phyloP scores from a whole-genome alignment of 1,140 invertebrate species.

The Phenacoccus solenopsis region DNA sequence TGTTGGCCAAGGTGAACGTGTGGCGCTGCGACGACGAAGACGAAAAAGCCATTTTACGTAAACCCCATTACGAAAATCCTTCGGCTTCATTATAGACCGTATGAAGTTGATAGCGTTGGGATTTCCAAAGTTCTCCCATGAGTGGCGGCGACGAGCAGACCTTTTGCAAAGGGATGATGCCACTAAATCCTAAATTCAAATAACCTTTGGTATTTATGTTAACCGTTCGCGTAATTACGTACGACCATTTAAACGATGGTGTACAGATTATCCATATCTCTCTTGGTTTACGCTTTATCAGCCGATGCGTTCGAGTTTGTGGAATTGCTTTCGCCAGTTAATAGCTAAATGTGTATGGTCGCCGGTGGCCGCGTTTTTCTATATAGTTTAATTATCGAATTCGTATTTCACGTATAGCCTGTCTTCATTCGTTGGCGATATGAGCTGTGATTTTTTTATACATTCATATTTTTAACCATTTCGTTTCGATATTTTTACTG shows the following conservation, averaged over 20 bases:
- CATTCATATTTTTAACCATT: too few species aligned
- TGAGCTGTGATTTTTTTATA: too few species aligned
- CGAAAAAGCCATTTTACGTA: background rate
- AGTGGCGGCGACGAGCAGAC: background rate
- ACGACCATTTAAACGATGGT: background rate
- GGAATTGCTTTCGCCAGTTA: too few species aligned
- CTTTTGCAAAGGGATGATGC: background rate
- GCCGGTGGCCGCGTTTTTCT: too few species aligned
- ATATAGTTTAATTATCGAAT: too few species aligned
- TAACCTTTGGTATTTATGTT: background rate
- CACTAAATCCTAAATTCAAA: background rate
- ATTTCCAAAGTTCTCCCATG: background rate
- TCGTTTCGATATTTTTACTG: too few species aligned
- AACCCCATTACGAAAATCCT: background rate
- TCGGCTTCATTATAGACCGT: background rate
- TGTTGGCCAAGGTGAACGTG: background rate
- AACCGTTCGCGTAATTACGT: background rate
- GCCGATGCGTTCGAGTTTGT: too few species aligned
- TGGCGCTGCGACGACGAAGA: background rate
- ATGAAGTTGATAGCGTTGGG: conserved; percentile 1
- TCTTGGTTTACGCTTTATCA: background rate
- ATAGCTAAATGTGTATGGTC: too few species aligned
- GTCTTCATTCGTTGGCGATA: too few species aligned
- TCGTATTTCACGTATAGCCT: too few species aligned
- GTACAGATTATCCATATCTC: background rate